These are phyloP conservation scores for Diceros bicornis DNA, from an alignment of 2,797 vertebrate species.

Conservation along the genomic window DNA sequence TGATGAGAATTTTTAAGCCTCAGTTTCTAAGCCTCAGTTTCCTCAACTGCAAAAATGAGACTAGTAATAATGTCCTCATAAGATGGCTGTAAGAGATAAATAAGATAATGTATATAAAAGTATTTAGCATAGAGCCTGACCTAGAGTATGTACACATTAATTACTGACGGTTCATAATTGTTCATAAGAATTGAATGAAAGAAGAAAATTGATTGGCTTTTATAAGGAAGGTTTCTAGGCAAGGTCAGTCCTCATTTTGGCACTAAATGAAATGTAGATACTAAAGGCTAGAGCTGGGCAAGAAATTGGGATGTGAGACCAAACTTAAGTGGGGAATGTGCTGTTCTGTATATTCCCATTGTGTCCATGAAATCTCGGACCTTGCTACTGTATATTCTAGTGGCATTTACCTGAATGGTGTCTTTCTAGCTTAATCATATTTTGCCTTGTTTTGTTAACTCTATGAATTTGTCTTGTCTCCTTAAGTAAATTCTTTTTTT, in stretches of 20 bases:
- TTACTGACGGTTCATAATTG: background rate
- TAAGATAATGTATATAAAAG: background rate
- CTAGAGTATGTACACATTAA: background rate
- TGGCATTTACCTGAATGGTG: background rate
- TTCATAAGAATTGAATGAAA: background rate
- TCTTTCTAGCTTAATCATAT: background rate
- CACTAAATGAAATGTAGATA: background rate
- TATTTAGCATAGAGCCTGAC: background rate
- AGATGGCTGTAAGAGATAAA: background rate
- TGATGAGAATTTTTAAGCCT: background rate
- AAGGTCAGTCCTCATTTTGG: background rate
- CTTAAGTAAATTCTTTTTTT: background rate
- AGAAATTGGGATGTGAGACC: background rate
- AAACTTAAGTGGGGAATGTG: background rate
- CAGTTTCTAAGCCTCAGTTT: background rate
- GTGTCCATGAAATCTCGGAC: background rate
- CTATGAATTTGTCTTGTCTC: background rate
- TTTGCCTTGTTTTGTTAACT: slow-evolving; percentile 3
- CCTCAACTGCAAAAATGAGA: background rate
- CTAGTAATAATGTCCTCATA: background rate
- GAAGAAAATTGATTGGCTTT: background rate
- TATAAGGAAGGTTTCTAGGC: background rate
- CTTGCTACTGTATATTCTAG: background rate
- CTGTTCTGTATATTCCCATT: background rate
- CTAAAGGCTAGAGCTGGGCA: background rate